These are phyloP conservation scores for Agrochola lota DNA, from an alignment of 2,888 invertebrate species.

Conservation along the genomic window DNA sequence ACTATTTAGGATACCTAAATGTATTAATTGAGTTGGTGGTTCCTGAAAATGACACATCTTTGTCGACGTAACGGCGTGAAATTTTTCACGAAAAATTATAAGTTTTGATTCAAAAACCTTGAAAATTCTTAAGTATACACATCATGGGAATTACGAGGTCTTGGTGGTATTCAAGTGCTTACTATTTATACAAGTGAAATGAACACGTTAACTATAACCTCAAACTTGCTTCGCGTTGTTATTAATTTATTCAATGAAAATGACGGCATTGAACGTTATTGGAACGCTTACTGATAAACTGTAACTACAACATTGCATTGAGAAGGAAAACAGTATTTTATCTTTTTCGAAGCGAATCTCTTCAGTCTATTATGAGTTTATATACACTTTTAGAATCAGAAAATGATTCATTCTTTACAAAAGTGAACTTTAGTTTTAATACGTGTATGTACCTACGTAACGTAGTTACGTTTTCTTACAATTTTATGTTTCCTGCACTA, in stretches of 20 bases:
- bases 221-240: constrained; percentile 42
- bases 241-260: constrained; percentile 46
- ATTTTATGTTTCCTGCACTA: constrained; percentile 21
- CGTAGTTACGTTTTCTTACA: constrained; percentile 28
- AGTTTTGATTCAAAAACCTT: constrained; percentile 20
- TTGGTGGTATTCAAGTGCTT: not conserved
- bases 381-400: constrained; percentile 15
- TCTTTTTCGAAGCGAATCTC: not conserved
- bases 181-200: constrained; percentile 30
- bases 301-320: constrained; percentile 16
- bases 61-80: not conserved
- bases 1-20: constrained; percentile 2
- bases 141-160: not conserved
- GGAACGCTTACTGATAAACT: constrained; percentile 46
- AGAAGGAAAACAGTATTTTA: constrained; percentile 3
- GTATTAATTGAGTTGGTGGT: constrained; percentile 10
- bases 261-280: constrained; percentile 60
- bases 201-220: constrained; percentile 57
- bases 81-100: not conserved
- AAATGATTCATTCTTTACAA: constrained; percentile 28
- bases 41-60: not conserved
- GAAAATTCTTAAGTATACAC: not conserved
- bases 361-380: constrained; percentile 5
- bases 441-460: not conserved
- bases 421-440: constrained; percentile 21